A percentile compares a stretch with the other conserved stretches of the same genome.
These are phyloP conservation scores for Carcinoscorpius rotundicauda DNA, from an alignment of 1,140 invertebrate genomes.

Conservation along the genomic window DNA sequence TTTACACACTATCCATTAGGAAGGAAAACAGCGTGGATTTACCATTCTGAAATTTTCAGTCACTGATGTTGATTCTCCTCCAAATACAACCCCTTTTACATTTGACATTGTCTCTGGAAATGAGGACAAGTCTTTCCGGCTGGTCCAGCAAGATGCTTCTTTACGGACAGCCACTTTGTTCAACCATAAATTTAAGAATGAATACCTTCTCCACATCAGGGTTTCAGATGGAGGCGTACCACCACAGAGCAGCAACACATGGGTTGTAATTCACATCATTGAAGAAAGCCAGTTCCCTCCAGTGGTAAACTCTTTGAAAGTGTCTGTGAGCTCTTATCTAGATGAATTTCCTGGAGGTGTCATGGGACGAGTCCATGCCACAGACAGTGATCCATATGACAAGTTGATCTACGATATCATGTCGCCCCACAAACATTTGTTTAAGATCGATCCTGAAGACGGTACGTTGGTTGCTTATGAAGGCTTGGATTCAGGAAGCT, in stretches of 20 bases:
- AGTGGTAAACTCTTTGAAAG: slow-evolving; percentile 68
- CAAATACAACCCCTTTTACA: slow-evolving; percentile 79
- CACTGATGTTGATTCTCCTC: slow-evolving; percentile 68
- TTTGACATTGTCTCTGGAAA: slow-evolving; percentile 78
- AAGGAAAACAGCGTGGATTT: slow-evolving; percentile 20
- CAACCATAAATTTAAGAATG: slow-evolving; percentile 69
- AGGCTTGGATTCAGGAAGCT: slow-evolving; percentile 72
- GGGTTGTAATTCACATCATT: slow-evolving; percentile 68
- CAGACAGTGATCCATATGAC: slow-evolving; percentile 86
- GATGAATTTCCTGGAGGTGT: slow-evolving; percentile 74
- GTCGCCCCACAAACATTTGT: slow-evolving; percentile 45
- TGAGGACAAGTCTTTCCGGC: slow-evolving; percentile 65
- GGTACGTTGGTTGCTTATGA: slow-evolving; percentile 67
- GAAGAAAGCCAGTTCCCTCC: slow-evolving; percentile 93
- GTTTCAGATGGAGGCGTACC: slow-evolving; percentile 92
- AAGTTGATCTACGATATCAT: slow-evolving; percentile 61
- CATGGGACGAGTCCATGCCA: slow-evolving; percentile 73
- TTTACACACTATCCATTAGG: slow-evolving; percentile 3
- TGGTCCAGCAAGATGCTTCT: slow-evolving; percentile 67
- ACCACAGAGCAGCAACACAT: slow-evolving; percentile 74
- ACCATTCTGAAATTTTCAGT: slow-evolving; percentile 67
- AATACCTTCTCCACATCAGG: slow-evolving; percentile 67
- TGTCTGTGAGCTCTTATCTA: slow-evolving; percentile 74
- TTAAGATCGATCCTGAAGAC: slow-evolving; percentile 61
- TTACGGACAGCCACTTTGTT: slow-evolving; percentile 74